These are phyloP conservation scores for Brassicogethes aeneus DNA, from an alignment of 2,888 invertebrate genomes.

Conservation along the genomic window DNA sequence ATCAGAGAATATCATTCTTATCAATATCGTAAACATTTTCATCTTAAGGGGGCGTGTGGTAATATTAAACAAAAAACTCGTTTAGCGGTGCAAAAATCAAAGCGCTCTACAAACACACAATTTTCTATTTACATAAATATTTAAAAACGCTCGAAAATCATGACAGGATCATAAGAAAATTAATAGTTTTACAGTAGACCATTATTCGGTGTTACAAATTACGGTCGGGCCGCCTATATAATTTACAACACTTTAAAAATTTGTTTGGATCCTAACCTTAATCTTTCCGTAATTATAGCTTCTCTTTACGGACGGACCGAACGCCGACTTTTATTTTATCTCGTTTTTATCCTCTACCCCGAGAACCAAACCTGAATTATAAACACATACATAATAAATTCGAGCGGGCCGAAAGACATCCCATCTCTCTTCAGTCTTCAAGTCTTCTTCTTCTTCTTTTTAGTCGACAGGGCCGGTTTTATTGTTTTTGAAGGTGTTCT, in stretches of 20 bases:
- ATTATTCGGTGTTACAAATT: conserved; percentile 8
- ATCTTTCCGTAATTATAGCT: conserved; percentile 5
- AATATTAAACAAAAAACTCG: too few relatives aligned
- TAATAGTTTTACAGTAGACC: conserved; percentile 5
- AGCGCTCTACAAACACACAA: neutral
- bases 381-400: conserved; percentile 1
- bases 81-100: too few relatives aligned
- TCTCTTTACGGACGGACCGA: neutral
- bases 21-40: too few relatives aligned
- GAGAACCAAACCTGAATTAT: conserved; percentile 2
- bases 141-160: conserved; percentile 2
- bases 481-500: too few relatives aligned
- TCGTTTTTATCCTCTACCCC: neutral
- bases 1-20: too few relatives aligned
- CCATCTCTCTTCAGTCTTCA: too few relatives aligned
- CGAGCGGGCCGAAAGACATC: too few relatives aligned
- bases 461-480: too few relatives aligned
- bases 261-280: conserved; percentile 7
- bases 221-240: conserved; percentile 7
- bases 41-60: too few relatives aligned
- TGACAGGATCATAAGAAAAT: conserved; percentile 3
- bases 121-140: conserved; percentile 3
- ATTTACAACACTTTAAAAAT: conserved; percentile 9
- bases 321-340: conserved; percentile 1
- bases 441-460: too few relatives aligned